phyloP scores from a whole-genome alignment of 2,888 invertebrate species.

The Hemicrepidius hirtus region DNA sequence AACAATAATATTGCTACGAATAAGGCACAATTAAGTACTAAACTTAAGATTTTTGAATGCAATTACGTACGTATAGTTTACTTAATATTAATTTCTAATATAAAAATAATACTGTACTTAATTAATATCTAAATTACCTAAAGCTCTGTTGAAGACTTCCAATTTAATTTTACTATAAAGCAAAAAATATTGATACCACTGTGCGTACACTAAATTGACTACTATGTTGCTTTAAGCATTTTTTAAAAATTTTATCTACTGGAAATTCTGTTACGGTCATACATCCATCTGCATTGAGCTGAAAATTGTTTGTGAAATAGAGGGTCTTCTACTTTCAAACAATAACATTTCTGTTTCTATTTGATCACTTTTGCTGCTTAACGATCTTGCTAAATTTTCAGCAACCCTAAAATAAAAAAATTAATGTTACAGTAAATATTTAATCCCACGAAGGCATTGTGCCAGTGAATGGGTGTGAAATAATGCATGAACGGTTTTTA shows the following conservation, averaged over 20 bases:
- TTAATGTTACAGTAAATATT: no score
- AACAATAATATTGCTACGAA: no score
- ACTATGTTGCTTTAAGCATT: background rate
- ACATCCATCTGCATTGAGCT: constrained; percentile 33
- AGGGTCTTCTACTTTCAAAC: constrained; percentile 39
- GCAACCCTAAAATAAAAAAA: constrained; percentile 49
- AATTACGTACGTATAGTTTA: no score
- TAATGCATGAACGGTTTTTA: no score
- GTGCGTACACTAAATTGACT: background rate
- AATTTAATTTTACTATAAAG: no score
- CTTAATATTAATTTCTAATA: background rate
- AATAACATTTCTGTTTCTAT: constrained; percentile 56
- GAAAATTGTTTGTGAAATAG: constrained; percentile 4
- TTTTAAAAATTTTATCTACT: background rate
- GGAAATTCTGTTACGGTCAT: constrained; percentile 10
- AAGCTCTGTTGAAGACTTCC: no score
- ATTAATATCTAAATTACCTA: no score
- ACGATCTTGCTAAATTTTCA: constrained; percentile 58
- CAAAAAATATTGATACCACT: no score
- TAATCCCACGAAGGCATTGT: no score
- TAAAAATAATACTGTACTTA: constrained; percentile 5
- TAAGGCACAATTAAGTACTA: no score
- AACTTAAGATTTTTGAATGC: no score
- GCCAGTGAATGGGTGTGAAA: no score
- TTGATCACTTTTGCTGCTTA: constrained; percentile 57